Percentiles rank a stretch among this genome's conserved stretches.
These are phyloP conservation scores for Iphiclides podalirius DNA, from an alignment of 2,888 invertebrate genomes.

Conservation along the genomic window DNA sequence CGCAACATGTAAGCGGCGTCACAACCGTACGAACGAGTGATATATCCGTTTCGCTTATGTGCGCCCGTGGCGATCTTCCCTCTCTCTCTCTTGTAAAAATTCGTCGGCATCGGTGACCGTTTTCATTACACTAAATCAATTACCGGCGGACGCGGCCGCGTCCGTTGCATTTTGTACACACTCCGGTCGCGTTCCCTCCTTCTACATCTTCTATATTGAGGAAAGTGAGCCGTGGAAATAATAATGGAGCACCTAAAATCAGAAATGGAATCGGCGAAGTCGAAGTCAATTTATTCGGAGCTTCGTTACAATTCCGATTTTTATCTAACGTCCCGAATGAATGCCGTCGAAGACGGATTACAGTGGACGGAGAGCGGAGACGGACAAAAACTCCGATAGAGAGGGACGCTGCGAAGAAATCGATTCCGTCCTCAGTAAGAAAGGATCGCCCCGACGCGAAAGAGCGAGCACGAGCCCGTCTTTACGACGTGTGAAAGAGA, in stretches of 20 bases:
- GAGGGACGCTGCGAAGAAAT: constrained; percentile 69
- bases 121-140: constrained; percentile 78
- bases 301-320: constrained; percentile 66
- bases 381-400: constrained; percentile 69
- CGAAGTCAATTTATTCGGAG: constrained; percentile 64
- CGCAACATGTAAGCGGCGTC: constrained; percentile 60
- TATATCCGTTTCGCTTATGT: constrained; percentile 62
- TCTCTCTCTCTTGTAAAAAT: constrained; percentile 65
- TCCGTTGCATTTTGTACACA: no score
- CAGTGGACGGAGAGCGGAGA: constrained; percentile 59
- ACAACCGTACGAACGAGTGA: constrained; percentile 41
- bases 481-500: constrained; percentile 77
- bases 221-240: constrained; percentile 44
- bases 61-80: constrained; percentile 46
- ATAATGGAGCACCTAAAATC: constrained; percentile 54
- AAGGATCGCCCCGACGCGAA: constrained; percentile 57
- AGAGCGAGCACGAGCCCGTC: constrained; percentile 61
- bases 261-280: constrained; percentile 55
- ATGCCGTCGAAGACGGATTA: constrained; percentile 73
- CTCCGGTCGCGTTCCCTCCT: constrained; percentile 15
- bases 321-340: constrained; percentile 68
- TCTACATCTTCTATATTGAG: constrained; percentile 6
- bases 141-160: constrained; percentile 47
- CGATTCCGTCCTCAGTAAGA: constrained; percentile 68
- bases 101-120: constrained; percentile 71